Conservation (phyloP, 2,888 invertebrate genomes). For the Drosophila imparisetae region DNA sequence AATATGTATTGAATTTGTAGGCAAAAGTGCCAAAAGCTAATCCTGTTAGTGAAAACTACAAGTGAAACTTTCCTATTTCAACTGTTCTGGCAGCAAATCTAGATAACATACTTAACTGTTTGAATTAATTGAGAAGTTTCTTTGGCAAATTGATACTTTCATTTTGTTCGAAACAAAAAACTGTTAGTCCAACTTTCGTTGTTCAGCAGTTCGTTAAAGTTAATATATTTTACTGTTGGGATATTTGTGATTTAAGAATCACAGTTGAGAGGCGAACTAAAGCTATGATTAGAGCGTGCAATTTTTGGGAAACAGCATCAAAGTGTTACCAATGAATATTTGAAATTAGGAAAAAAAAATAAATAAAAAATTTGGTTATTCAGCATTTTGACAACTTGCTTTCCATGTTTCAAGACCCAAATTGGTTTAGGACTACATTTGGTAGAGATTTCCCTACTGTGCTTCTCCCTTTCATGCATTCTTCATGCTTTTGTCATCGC, state of each 20-base stretch:
- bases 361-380: not conserved
- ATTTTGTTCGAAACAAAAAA: not conserved
- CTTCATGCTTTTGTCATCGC: slow-evolving; percentile 4
- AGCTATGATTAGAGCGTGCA: not conserved
- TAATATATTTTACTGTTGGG: not conserved
- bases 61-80: not conserved
- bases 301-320: not conserved
- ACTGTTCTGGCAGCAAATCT: not conserved
- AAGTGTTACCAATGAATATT: not conserved
- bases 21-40: not conserved
- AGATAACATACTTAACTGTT: not conserved
- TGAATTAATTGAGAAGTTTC: not conserved
- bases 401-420: not conserved
- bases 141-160: not conserved
- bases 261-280: not conserved
- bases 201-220: not conserved
- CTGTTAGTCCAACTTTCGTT: not conserved
- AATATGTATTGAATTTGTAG: not conserved
- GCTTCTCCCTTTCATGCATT: slow-evolving; percentile 8
- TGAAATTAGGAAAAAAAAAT: not conserved
- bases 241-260: not conserved
- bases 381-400: not conserved
- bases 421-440: not conserved
- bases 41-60: not conserved
- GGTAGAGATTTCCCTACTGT: not conserved